A percentile compares a stretch with the other conserved stretches of the same genome.
phyloP scores from a whole-genome alignment of 2,888 invertebrate species.

The Heliconius hortense region DNA sequence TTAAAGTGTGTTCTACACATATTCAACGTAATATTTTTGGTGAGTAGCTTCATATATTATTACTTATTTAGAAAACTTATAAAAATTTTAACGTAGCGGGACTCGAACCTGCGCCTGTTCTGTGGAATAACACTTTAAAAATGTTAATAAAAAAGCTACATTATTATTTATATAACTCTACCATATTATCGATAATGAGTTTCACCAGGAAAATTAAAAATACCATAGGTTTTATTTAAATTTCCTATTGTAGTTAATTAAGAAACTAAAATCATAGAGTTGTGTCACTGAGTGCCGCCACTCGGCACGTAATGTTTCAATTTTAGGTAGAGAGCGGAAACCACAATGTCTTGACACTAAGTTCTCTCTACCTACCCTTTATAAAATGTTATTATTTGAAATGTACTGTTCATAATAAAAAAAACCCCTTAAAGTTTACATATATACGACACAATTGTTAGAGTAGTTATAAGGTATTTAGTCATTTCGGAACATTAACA shows the following conservation, averaged over 20 bases:
- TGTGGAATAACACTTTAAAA: no score
- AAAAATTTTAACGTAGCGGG: no score
- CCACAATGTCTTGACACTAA: no score
- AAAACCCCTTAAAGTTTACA: no score
- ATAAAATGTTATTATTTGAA: not conserved
- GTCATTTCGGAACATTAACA: not conserved
- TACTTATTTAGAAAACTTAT: not conserved
- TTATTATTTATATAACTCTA: not conserved
- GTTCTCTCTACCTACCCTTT: no score
- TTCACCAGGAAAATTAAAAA: not conserved
- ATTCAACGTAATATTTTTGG: slow-evolving; percentile 91
- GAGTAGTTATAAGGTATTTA: not conserved
- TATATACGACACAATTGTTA: not conserved
- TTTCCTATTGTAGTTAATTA: not conserved
- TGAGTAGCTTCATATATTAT: slow-evolving; percentile 75
- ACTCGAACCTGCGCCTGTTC: no score
- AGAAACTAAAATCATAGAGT: no score
- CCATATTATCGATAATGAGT: not conserved
- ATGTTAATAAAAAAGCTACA: not conserved
- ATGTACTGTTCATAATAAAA: no score
- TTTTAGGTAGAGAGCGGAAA: no score
- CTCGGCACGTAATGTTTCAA: no score
- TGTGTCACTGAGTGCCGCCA: no score
- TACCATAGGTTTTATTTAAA: not conserved
- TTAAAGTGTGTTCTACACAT: slow-evolving; percentile 91